Evolutionary conservation across 1,140 invertebrate genomes (phyloP), one percentile per base, ranked within the genome.

Genomic region (Lepidurus packardi): DNA sequence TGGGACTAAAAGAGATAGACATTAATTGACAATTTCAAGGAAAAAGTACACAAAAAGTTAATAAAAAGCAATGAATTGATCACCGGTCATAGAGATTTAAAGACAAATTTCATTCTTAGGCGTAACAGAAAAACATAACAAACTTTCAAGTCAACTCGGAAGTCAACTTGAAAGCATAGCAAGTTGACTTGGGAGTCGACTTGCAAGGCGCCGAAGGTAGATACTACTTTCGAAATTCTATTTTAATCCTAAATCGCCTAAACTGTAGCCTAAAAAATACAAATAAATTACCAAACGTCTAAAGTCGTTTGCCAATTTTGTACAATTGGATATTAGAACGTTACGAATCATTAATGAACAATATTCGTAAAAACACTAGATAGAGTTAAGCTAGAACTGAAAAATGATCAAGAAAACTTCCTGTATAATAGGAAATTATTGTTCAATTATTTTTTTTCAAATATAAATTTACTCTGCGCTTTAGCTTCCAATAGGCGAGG

Each of bases 401-500:
- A 2, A 34, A 34, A 34, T 34, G 3, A 34, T 34, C 3, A 34
- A 34, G 34, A 34, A 34, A 34, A 0, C 34, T 34, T 34, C 34
- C 34, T 34, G 4, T 0, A 34, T 34, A 34, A 34, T 34, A 34
- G 34, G 3, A 34, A 34, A 4, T 73, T 73, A 73, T n/a, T 4
- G 24, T n/a, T 73, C 3, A n/a, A 73, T n/a, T 73, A 4, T n/a
- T 73, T 73, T 1, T n/a, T 73, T 73, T 73, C 21, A 73, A n/a
- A 73, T 3, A 73, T 24, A 4, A 25, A 82, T 78, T 82, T 81
- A 86, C 86, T 82, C 82, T 84, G 85, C 96, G 89, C 84, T 98
- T 98, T 34, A 98, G 85, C 85, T 97, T 96, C 96, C 96, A 98
- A 84, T 96, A 98, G 83, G 95, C 92, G 85, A 92, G 96, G 83